A percentile compares a stretch with the other conserved stretches of the same genome.
Conservation (phyloP, 2,797 vertebrate genomes). For the Alectoris magna region DNA sequence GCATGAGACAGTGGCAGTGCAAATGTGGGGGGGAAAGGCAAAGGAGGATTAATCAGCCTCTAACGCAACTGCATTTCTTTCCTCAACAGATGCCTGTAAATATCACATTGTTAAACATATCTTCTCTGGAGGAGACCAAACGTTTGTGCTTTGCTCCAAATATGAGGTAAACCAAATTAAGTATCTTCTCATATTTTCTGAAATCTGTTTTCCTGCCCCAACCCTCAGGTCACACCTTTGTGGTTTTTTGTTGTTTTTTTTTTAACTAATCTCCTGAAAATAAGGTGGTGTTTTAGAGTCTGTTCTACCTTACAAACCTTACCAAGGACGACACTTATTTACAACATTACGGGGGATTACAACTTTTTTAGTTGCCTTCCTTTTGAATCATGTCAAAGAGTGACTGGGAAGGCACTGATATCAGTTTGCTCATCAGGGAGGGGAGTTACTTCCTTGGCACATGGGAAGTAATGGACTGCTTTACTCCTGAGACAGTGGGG, state of each 20-base stretch:
- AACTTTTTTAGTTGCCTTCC: not conserved
- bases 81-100: constrained; percentile 80
- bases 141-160: constrained; percentile 90
- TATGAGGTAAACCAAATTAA: constrained; percentile 83
- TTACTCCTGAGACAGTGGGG: not conserved
- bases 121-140: constrained; percentile 95
- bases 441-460: not conserved
- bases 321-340: not conserved
- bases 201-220: not conserved
- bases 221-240: not conserved
- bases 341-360: not conserved
- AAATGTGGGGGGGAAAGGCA: not conserved
- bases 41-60: not conserved
- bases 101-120: constrained; percentile 88
- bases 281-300: not conserved
- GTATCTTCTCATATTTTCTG: not conserved
- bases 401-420: not conserved
- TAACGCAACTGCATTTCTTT: not conserved
- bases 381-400: not conserved
- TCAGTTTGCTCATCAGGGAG: not conserved
- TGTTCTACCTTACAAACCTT: not conserved
- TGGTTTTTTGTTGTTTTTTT: not conserved
- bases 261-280: not conserved
- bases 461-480: not conserved
- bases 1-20: not conserved